These are phyloP conservation scores for Pristis pectinata DNA, from an alignment of 2,797 vertebrate species.

Conservation along the genomic window DNA sequence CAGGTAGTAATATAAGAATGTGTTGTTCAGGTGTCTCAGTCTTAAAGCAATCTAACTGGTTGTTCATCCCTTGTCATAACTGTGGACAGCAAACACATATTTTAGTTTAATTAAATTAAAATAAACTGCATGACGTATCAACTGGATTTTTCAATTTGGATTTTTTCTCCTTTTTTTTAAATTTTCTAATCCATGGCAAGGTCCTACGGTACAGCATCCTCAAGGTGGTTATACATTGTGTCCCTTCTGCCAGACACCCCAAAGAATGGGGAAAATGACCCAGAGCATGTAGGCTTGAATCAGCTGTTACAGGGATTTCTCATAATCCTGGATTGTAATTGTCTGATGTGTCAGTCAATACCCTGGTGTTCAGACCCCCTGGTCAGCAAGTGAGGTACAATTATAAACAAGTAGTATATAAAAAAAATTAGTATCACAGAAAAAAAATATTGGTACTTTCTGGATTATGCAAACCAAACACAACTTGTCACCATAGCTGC, in stretches of 20 bases:
- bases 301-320: neutral
- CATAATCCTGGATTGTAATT: neutral
- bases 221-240: neutral
- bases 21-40: neutral
- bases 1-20: neutral
- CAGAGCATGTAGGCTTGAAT: neutral
- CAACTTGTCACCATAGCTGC: neutral
- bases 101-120: neutral
- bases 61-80: neutral
- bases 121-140: neutral
- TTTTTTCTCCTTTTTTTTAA: neutral
- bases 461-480: neutral
- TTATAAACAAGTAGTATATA: too few relatives aligned
- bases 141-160: neutral
- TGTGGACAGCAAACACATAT: too few relatives aligned
- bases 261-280: neutral
- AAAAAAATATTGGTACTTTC: too few relatives aligned
- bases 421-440: too few relatives aligned
- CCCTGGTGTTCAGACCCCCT: too few relatives aligned
- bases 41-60: neutral
- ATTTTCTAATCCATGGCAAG: neutral
- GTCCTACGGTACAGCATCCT: neutral
- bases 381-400: too few relatives aligned
- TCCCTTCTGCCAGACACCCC: neutral
- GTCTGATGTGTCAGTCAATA: neutral